These are phyloP conservation scores for Pharmacophagus antenor DNA, from an alignment of 2,888 invertebrate species.

Conservation along the genomic window DNA sequence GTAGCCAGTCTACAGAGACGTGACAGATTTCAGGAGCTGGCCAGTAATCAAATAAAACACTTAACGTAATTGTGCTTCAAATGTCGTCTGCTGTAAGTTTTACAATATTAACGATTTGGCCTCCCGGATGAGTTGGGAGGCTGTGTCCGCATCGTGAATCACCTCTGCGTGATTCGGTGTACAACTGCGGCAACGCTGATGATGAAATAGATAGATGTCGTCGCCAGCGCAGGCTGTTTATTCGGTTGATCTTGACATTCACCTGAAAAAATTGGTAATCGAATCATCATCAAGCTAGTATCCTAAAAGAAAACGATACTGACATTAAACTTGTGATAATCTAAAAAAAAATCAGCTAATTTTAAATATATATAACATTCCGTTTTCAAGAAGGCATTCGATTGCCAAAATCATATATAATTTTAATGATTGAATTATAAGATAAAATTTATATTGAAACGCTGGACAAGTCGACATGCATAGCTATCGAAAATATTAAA, in stretches of 20 bases:
- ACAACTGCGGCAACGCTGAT: slow-evolving; percentile 47
- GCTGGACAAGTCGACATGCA: background rate
- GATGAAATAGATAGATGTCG: slow-evolving; percentile 48
- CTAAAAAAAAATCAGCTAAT: background rate
- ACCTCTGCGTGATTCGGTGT: slow-evolving; percentile 67
- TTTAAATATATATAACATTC: too few species aligned
- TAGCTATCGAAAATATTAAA: background rate
- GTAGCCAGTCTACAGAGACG: background rate
- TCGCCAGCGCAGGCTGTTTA: slow-evolving; percentile 51
- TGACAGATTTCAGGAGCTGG: background rate
- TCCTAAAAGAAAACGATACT: too few species aligned
- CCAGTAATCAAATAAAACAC: background rate
- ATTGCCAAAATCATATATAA: background rate
- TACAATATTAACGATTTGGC: slow-evolving; percentile 50
- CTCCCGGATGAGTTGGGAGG: slow-evolving; percentile 41
- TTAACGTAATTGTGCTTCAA: slow-evolving; percentile 1
- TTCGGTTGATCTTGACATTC: slow-evolving; percentile 81
- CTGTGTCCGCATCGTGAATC: slow-evolving; percentile 50
- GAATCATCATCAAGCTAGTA: too few species aligned
- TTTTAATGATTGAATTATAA: background rate
- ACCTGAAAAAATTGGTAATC: slow-evolving; percentile 79
- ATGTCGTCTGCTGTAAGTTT: slow-evolving; percentile 23
- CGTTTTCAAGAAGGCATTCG: background rate
- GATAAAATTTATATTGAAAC: background rate
- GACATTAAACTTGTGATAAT: too few species aligned